Conservation (phyloP, 2,113 vertebrate genomes). For the Gallinago media region DNA sequence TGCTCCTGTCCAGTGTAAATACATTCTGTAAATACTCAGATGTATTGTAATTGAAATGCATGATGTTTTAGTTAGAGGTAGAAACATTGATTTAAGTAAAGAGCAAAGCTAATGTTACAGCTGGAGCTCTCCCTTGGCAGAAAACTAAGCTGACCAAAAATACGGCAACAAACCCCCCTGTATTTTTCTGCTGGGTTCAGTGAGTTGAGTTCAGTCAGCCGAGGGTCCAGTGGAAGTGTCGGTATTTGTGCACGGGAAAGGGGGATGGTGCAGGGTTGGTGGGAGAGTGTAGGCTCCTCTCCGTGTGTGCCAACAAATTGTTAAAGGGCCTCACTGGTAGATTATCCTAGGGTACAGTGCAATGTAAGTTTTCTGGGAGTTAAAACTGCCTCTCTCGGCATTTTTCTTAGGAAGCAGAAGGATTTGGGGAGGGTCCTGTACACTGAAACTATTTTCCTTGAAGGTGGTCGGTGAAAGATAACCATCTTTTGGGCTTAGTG, state of each 20-base stretch:
- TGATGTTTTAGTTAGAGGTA: background rate
- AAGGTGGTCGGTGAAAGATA: background rate
- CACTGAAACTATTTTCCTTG: background rate
- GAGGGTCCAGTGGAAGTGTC: background rate
- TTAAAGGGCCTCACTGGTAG: background rate
- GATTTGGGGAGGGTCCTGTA: background rate
- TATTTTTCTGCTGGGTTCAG: background rate
- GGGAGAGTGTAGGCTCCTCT: background rate
- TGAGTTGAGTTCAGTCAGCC: background rate
- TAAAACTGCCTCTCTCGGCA: background rate
- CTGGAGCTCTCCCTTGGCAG: background rate
- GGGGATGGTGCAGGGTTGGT: background rate
- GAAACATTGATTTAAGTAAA: background rate
- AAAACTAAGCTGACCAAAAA: background rate
- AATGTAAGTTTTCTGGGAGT: background rate
- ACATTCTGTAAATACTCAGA: background rate
- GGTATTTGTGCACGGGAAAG: background rate
- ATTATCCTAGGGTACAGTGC: background rate
- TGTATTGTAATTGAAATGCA: background rate
- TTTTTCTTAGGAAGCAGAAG: background rate
- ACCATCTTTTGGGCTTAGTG: background rate
- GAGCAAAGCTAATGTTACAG: background rate
- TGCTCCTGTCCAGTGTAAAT: background rate
- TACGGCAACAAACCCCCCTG: background rate
- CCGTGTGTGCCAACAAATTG: background rate